Evolutionary conservation across 2,113 vertebrate species (phyloP).

Genomic region (Sceloporus tristichus): DNA sequence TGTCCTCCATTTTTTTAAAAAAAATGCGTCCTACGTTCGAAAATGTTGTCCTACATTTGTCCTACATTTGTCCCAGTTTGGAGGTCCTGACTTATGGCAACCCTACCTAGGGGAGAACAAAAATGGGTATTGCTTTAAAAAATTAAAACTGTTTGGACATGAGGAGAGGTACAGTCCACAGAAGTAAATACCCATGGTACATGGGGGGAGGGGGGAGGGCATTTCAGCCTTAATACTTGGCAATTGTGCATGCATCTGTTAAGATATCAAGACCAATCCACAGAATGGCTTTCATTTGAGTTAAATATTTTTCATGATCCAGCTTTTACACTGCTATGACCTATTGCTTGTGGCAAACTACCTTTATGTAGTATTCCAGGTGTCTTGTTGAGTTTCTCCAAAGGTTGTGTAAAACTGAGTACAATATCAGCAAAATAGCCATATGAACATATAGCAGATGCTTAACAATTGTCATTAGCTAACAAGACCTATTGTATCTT

Average conservation of each 20-base stretch:
- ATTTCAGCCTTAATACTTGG: too few species aligned
- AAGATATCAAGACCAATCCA: neutral
- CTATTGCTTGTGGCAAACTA: neutral
- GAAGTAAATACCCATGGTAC: too few species aligned
- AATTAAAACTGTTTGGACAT: too few species aligned
- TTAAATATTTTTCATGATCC: neutral
- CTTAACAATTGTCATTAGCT: neutral
- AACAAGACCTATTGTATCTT: neutral
- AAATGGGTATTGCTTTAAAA: too few species aligned
- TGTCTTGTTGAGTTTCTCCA: neutral
- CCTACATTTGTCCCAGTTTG: too few species aligned
- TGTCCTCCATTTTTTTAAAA: too few species aligned
- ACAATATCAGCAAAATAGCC: slow-evolving; percentile 6
- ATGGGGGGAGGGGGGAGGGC: too few species aligned
- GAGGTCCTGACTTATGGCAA: too few species aligned
- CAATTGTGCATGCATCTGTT: neutral
- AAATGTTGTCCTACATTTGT: too few species aligned
- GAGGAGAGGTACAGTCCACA: too few species aligned
- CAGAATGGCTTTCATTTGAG: neutral
- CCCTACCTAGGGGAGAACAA: too few species aligned
- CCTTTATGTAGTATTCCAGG: neutral
- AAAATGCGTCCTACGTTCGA: too few species aligned
- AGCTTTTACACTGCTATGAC: neutral
- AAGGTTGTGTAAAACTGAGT: slow-evolving; percentile 8
- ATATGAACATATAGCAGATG: neutral